Evolutionary conservation across 1,140 invertebrate genomes (phyloP).

Genomic region (Euschistus heros): DNA sequence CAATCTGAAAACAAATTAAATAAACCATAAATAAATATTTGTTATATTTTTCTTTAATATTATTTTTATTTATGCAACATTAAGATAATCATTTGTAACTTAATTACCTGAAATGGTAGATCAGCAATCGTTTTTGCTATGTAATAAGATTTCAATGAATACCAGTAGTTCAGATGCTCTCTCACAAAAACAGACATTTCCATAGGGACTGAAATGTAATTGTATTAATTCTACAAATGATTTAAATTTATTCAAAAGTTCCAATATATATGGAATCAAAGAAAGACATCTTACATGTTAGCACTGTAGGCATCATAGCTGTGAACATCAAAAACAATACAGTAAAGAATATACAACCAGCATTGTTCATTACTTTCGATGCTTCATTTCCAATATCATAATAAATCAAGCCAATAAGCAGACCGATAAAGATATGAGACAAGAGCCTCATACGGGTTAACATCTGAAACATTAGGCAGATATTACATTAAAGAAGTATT

Average conservation of each 20-base stretch:
- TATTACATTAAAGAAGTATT: too few relatives aligned
- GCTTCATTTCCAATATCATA: conserved; percentile 53
- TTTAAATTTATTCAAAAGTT: neutral
- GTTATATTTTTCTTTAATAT: neutral
- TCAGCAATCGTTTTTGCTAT: conserved; percentile 86
- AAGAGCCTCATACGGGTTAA: conserved; percentile 51
- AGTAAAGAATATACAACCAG: conserved; percentile 50
- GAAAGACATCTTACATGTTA: conserved; percentile 48
- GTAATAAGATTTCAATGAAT: conserved; percentile 91
- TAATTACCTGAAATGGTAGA: conserved; percentile 22
- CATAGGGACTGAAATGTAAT: conserved; percentile 67
- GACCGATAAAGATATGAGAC: conserved; percentile 49
- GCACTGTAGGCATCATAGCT: conserved; percentile 62
- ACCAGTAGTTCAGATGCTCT: conserved; percentile 96
- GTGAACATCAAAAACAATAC: conserved; percentile 56
- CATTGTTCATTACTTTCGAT: conserved; percentile 54
- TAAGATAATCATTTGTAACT: neutral
- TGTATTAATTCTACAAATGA: conserved; percentile 3
- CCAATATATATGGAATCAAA: neutral
- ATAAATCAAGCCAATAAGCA: conserved; percentile 54
- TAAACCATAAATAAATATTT: neutral
- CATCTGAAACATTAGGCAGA: conserved; percentile 40
- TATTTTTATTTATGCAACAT: neutral
- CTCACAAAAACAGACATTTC: conserved; percentile 90
- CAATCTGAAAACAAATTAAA: conserved; percentile 47